Evolutionary conservation across 64 coral and sea anemone species (phyloP), one percentile per base, ranked within the genome.

Genomic region (Orbicella faveolata): DNA sequence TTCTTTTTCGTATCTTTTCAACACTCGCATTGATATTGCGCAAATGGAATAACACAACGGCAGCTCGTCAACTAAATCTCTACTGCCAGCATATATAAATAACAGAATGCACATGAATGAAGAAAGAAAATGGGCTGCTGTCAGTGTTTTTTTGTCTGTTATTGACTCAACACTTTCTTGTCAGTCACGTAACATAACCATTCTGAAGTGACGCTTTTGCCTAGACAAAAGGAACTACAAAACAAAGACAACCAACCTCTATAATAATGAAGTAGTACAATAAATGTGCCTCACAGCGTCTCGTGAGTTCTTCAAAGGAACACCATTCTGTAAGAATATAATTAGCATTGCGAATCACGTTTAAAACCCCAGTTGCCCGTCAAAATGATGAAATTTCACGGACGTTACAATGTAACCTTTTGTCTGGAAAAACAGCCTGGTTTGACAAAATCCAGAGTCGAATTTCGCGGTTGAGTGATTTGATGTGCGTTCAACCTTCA

Each of bases 341-440:
- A 85, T 85, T 85, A 85, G 82, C 82, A 85, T 85, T 21, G 41
- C 39, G 65, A 72, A 37, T 85, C 82, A 85, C 82, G 82, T 85
- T 85, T 65, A 30, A 51, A 72, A 72, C 36, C 19, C 39, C 39
- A 66, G 52, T 52, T 85, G 67, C 12, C 23, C 82, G 18, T 48
- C 9, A 23, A 53, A 83, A 44, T 20, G 81, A 63, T 23, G 11
- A 83, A 67, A 83, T 83, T 66, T 65, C 61, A 85, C 53, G 64
- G 11, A 21, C 21, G 23, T 70, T 72, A 59, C 55, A 15, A 14
- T 59, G 55, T 59, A 23, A 53, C 37, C 65, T 44, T 85, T 85
- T 70, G 65, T 85, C 39, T 72, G 65, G 65, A 85, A 85, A 84
- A 48, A 68, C 34, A 67, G 37, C 19, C 34, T 36, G 35, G 80